Evolutionary conservation across 2,113 vertebrate species (phyloP), one percentile per base, ranked within the genome.

Genomic region (Raja brachyura): DNA sequence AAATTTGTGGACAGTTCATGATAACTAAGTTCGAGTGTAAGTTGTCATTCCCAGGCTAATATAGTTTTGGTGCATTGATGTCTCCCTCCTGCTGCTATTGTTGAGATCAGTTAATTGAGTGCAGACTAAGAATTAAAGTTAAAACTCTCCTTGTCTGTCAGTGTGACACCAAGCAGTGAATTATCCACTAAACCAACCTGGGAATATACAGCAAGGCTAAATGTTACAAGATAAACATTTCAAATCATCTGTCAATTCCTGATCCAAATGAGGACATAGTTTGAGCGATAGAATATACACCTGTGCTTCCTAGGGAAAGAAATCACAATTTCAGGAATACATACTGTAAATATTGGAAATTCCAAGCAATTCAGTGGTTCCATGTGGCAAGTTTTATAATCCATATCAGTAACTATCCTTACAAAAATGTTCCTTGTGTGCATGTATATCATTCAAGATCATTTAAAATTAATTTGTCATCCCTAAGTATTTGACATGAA

Each of bases 391-490:
- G 5, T 31, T 63, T 88, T 61, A 86, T 4, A 28, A 86, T 16
- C 10, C 56, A 86, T 31, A n/a, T 88, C 59, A 63, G 59, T 88
- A 59, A 63, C 11, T 8, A 13, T 16, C 5, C 14, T 88, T 63
- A n/a, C 59, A 63, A n/a, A 25, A 11, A 31, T 63, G 28, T 25
- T 88, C 28, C 59, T 86, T 59, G 56, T 63, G 59, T 63, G 59
- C 56, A n/a, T 63, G 83, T 16, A 63, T 63, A 16, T 86, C 56
- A 88, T 88, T 63, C 83, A 88, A 13, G 59, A n/a, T 63, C 13
- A 88, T 63, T 88, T 88, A 88, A 88, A 66, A 88, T 88, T 63
- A 88, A 88, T 88, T 88, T 88, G 83, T 66, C 83, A 88, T 63
- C 14, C n/a, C n/a, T 88, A 88, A 63, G 83, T 66, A 88, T 18